A percentile compares a stretch with the other conserved stretches of the same genome.
These are phyloP conservation scores for Apus apus DNA, from an alignment of 2,113 vertebrate genomes.

Conservation along the genomic window DNA sequence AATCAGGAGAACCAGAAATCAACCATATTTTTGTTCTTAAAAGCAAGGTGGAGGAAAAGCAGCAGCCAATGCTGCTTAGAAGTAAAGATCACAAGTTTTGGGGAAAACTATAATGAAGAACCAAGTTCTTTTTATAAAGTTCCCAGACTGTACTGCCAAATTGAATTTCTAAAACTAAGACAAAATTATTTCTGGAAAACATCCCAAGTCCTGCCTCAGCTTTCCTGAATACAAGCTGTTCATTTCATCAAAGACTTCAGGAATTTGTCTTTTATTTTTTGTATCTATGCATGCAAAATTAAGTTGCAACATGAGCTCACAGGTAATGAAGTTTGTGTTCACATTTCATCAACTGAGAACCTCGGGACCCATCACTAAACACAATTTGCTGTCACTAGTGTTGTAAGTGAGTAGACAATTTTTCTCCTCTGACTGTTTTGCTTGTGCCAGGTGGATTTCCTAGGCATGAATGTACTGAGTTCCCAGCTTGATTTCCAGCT, in stretches of 20 bases:
- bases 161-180: neutral
- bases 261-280: neutral
- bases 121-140: neutral
- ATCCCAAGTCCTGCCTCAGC: neutral
- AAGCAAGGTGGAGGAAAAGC: neutral
- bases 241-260: neutral
- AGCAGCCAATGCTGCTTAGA: neutral
- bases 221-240: neutral
- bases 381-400: neutral
- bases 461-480: neutral
- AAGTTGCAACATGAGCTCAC: neutral
- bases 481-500: neutral
- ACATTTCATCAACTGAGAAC: neutral
- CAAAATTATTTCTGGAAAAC: neutral
- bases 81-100: neutral
- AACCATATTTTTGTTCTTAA: constrained; percentile 27
- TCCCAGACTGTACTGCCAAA: neutral
- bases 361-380: neutral
- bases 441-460: neutral
- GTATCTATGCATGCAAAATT: neutral
- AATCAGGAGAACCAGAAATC: constrained; percentile 44
- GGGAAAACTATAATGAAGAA: neutral
- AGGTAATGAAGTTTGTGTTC: neutral
- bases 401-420: neutral
- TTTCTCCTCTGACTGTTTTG: neutral